Percentiles rank a stretch among this genome's conserved stretches.
These are phyloP conservation scores for Dendrolimus houi DNA, from an alignment of 2,888 invertebrate species.

Conservation along the genomic window DNA sequence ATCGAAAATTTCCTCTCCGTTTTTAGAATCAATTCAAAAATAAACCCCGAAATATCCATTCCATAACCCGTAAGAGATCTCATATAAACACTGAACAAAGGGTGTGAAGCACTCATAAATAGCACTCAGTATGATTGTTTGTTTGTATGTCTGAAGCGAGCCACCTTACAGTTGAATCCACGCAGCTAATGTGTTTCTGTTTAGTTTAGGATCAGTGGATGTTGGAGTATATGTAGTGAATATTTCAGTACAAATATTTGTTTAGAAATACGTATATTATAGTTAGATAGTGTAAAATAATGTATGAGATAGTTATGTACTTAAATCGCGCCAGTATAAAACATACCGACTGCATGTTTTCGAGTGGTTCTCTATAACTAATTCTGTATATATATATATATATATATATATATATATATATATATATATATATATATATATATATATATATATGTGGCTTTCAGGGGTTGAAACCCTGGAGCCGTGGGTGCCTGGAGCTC, in stretches of 20 bases:
- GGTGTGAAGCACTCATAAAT: constrained; percentile 18
- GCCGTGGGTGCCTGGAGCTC: no score
- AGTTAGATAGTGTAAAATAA: no score
- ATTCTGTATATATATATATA: no score
- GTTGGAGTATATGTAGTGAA: constrained; percentile 1
- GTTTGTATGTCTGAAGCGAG: constrained; percentile 35
- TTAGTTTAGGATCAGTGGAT: constrained; percentile 18
- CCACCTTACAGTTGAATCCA: constrained; percentile 49
- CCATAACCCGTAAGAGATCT: constrained; percentile 13
- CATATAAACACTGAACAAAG: constrained; percentile 12
- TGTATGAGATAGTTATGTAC: no score
- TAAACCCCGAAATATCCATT: constrained; percentile 9
- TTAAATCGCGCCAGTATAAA: no score
- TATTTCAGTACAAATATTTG: not conserved
- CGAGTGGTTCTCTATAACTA: no score
- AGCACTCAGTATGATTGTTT: constrained; percentile 37
- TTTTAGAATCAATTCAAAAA: constrained; percentile 10
- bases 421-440: no score
- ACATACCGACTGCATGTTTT: no score
- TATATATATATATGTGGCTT: no score
- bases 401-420: no score
- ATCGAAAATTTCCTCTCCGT: not conserved
- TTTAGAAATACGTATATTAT: not conserved
- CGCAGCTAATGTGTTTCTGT: constrained; percentile 51
- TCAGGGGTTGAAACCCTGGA: no score